Evolutionary conservation across 2,888 invertebrate species (phyloP), one percentile per base, ranked within the genome.

Genomic region (Synergus gifuensis): DNA sequence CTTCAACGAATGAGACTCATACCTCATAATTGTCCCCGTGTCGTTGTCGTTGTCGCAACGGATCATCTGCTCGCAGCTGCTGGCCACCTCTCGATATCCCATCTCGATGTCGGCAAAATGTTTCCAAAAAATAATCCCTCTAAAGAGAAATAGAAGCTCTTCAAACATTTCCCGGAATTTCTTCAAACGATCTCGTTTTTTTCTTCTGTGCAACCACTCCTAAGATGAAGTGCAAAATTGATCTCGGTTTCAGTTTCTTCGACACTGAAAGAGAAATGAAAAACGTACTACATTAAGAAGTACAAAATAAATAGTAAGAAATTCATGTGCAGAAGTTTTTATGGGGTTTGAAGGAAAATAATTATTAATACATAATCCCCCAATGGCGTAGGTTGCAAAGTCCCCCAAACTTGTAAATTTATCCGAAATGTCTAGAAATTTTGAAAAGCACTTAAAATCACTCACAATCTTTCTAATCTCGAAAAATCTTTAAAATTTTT

Each of bases 61-160:
- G 89, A 89, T 90, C 87, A 86, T 88, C 87, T 83, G 80, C 82
- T 82, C 84, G 87, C 88, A 87, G 88, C 88, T 87, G 88, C 82
- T 69, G 81, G 81, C 82, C 76, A 78, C 66, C 79, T 77, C 81
- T 77, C 78, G 81, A 79, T 80, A 80, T 81, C 66, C 67, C 76
- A 73, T 77, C 69, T 54, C 73, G 73, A 73, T 73, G 73, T 73
- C 73, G 73, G 73, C 73, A 58, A 73, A 73, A 73, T 46, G 36
- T n/a, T 54, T 49, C 73, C 28, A 54, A 73, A 73, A 69, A 73
- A 73, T 73, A 73, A 73, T 54, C 73, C 54, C 73, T 54, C 49
- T 4, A 62, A 62, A 62, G 40, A 73, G 28, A 73, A 73, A 73
- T 73, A 28, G 16, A 73, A 40, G 18, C 44, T 67, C 22, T 67